Base-by-base conservation (phyloP, 2,797 vertebrate genomes). In the Buceros bicornis region DNA sequence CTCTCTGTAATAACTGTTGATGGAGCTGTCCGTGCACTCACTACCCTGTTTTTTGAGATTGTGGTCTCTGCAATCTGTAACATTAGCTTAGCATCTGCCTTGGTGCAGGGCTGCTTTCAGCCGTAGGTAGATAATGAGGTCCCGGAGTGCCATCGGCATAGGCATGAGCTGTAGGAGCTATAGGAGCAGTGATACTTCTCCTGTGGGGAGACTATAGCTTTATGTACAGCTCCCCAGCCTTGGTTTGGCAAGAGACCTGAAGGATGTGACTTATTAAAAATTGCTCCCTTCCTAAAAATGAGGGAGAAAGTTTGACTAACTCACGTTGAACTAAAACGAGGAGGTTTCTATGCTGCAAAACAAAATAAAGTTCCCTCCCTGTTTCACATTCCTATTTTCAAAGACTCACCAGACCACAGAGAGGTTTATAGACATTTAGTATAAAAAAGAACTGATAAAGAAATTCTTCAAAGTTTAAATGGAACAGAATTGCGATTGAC, bases 1-100 rank as follows among this genome's bases (percentile, higher is more conserved):
- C 28, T 87, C 57, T 25, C 65, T 61, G 15, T 93, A 85, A 95
- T 94, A 81, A 58, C 83, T 94, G 25, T 42, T 89, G 78, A 95
- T 93, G 90, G 93, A 85, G 31, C 74, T 65, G 24, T 89, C 43
- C 0, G 0, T 92, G 78, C 19, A 69, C 47, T 93, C 57, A 29
- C 67, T 64, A 33, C 8, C 6, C 42, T 89, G 57, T 78, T 94
- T 90, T 96, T 93, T 81, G 87, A 89, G 57, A 53, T 5, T 67
- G 50, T 61, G 53, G 67, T 67, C 81, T 85, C 89, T 94, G 76
- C 87, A 92, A 78, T 78, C 53, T 71, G 26, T 57, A 58, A 11
- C 56, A 33, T 78, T 82, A 57, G n/a, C 6, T 87, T 77, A 45
- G n/a, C 60, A 58, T 88, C 85, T 83, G 47, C 58, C 51, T 89